phyloP scores from a whole-genome alignment of 1,140 invertebrate genomes.

The Drosophila arizonae region DNA sequence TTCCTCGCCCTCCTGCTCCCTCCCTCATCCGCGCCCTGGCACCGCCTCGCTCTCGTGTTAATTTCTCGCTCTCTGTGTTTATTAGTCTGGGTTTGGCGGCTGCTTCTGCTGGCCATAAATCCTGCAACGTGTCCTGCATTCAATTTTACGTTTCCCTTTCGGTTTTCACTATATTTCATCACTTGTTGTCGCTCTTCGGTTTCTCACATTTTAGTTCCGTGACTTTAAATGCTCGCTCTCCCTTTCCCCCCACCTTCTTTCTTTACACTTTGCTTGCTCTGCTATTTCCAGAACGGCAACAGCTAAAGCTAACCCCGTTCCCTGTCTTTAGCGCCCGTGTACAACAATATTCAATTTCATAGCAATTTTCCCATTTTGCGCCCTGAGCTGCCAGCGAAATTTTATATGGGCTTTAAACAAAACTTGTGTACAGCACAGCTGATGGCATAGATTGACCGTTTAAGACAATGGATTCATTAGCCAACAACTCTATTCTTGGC shows the following conservation, averaged over 20 bases:
- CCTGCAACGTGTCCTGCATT: slow-evolving; percentile 75
- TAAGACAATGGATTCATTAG: too few relatives aligned
- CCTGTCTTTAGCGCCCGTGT: background rate
- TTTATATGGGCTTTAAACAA: too few relatives aligned
- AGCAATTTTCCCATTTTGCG: too few relatives aligned
- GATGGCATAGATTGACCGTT: too few relatives aligned
- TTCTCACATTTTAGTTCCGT: slow-evolving; percentile 15
- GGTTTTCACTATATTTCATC: slow-evolving; percentile 6
- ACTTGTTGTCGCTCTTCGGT: slow-evolving; percentile 7
- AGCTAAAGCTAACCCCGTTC: background rate
- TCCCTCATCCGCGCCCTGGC: background rate
- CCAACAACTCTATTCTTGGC: too few relatives aligned
- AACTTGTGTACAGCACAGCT: too few relatives aligned
- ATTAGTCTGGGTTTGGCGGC: slow-evolving; percentile 72
- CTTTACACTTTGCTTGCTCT: background rate
- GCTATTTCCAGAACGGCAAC: background rate
- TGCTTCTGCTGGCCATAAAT: slow-evolving; percentile 62
- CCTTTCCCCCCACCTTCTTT: background rate
- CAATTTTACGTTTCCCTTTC: slow-evolving; percentile 52
- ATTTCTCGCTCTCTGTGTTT: slow-evolving; percentile 43
- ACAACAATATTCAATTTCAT: too few relatives aligned
- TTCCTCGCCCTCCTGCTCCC: background rate
- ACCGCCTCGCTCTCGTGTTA: background rate
- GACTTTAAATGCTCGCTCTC: slow-evolving; percentile 5
- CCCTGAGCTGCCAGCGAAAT: too few relatives aligned